phyloP scores from a whole-genome alignment of 2,797 vertebrate species.

The Mormyrops attenuatus region DNA sequence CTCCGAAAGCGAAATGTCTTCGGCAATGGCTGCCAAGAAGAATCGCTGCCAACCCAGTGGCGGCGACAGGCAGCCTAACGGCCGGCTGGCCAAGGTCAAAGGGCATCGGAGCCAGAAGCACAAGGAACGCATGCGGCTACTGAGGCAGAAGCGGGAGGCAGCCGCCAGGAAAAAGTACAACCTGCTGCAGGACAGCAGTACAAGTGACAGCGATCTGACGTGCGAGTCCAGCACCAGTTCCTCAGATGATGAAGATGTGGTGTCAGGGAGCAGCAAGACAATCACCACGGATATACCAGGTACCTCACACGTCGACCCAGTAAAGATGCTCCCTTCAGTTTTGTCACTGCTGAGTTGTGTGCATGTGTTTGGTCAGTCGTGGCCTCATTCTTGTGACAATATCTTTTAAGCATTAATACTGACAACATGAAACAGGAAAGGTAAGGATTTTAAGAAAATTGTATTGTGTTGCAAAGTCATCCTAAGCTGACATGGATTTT shows the following conservation, averaged over 20 bases:
- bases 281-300: constrained; percentile 97
- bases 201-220: constrained; percentile 96
- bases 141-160: constrained; percentile 91
- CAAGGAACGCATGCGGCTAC: constrained; percentile 90
- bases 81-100: constrained; percentile 78
- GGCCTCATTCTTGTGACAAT: background rate
- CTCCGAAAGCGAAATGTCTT: constrained; percentile 82
- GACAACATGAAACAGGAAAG: background rate
- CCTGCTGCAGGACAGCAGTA: constrained; percentile 98
- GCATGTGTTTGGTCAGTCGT: background rate
- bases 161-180: constrained; percentile 94
- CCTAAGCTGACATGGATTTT: background rate
- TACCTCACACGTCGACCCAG: constrained; percentile 53
- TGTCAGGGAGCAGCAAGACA: constrained; percentile 92
- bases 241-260: constrained; percentile 78
- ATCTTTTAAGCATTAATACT: background rate
- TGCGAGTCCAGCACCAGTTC: constrained; percentile 81
- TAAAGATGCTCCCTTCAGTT: background rate
- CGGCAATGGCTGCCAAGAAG: constrained; percentile 93
- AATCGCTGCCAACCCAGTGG: constrained; percentile 78
- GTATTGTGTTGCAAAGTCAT: background rate
- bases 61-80: constrained; percentile 82
- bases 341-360: background rate
- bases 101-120: constrained; percentile 93
- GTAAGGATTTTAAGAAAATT: background rate